Percentiles rank a stretch among this genome's conserved stretches.
These are phyloP conservation scores for Apaloderma vittatum DNA, from an alignment of 2,113 vertebrate species.

Conservation along the genomic window DNA sequence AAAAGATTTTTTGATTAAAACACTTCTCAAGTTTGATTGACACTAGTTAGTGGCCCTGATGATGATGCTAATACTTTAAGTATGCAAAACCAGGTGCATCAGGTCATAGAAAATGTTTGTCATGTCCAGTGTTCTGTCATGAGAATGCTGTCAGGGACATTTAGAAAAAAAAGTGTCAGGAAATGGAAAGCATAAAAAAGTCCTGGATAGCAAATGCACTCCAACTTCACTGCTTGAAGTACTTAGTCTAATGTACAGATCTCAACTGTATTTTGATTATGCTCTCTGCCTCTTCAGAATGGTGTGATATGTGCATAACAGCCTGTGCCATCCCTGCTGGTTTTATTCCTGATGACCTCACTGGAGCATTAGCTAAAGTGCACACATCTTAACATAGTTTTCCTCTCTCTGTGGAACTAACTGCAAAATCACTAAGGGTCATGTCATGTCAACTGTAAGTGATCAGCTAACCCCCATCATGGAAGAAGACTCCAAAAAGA, in stretches of 20 bases:
- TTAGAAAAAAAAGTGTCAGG: neutral
- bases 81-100: neutral
- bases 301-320: neutral
- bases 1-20: neutral
- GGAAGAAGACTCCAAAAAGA: neutral
- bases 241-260: neutral
- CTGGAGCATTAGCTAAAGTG: slow-evolving; percentile 47
- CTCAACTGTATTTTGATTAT: neutral
- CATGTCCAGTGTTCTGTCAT: neutral
- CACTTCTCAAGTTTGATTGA: neutral
- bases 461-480: neutral
- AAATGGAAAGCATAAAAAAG: neutral
- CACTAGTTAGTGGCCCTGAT: neutral
- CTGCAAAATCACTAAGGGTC: neutral
- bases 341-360: slow-evolving; percentile 47
- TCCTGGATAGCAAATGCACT: neutral
- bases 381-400: slow-evolving; percentile 33
- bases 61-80: neutral
- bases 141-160: neutral
- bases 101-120: neutral
- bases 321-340: neutral
- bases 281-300: neutral
- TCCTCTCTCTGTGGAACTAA: neutral
- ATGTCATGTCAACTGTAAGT: neutral
- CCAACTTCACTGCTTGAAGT: neutral